Conservation (phyloP, 2,888 invertebrate genomes). For the Diarsia brunnea region DNA sequence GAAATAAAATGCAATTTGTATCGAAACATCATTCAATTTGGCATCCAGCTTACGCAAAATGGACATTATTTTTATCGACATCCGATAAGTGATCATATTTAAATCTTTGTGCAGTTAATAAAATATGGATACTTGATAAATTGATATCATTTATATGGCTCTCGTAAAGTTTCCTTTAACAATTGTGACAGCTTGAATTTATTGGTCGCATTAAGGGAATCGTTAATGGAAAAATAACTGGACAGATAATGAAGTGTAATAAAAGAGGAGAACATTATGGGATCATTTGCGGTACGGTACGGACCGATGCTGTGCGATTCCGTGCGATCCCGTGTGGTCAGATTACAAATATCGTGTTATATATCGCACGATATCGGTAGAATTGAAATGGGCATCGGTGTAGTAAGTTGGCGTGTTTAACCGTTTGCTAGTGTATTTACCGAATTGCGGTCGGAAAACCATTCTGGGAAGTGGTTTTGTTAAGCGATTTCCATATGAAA, state of each 20-base stretch:
- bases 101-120: conserved; percentile 42
- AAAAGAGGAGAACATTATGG: conserved; percentile 55
- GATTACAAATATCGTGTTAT: conserved; percentile 57
- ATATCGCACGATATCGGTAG: conserved; percentile 54
- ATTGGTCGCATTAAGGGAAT: conserved; percentile 64
- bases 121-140: conserved; percentile 52
- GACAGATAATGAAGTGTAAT: conserved; percentile 64
- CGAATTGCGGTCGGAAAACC: conserved; percentile 30
- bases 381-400: conserved; percentile 60
- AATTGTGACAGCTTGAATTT: conserved; percentile 63
- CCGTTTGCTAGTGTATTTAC: conserved; percentile 43
- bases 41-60: conserved; percentile 38
- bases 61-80: conserved; percentile 32
- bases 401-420: conserved; percentile 50
- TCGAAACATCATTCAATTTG: conserved; percentile 43
- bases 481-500: background rate
- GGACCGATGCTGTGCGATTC: background rate
- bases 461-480: conserved; percentile 16
- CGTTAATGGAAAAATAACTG: conserved; percentile 68
- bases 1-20: conserved; percentile 46
- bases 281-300: conserved; percentile 38
- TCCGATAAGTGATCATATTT: conserved; percentile 48
- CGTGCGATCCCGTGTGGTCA: conserved; percentile 7
- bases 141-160: conserved; percentile 51
- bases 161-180: conserved; percentile 58